Percentiles rank a stretch among this genome's conserved stretches.
phyloP scores from a whole-genome alignment of 2,113 vertebrate genomes.

The Oostethus manadensis region DNA sequence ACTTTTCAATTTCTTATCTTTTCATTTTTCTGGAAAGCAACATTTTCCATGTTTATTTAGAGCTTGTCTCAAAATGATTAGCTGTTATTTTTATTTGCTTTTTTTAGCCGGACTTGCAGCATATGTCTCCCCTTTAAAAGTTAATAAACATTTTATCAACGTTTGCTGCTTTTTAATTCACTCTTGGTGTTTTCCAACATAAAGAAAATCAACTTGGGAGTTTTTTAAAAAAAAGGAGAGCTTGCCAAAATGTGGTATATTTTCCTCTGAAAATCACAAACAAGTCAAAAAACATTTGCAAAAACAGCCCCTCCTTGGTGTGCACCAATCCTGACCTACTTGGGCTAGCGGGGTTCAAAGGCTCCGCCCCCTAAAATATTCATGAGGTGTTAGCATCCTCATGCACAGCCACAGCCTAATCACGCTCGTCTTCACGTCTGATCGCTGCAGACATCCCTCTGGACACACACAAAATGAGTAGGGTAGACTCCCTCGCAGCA shows the following conservation, averaged over 20 bases:
- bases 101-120: slow-evolving; percentile 10
- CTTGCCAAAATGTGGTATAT: slow-evolving; percentile 40
- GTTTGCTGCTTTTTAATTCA: slow-evolving; percentile 34
- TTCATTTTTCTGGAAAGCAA: too few species aligned
- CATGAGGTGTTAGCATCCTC: slow-evolving; percentile 52
- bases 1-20: too few species aligned
- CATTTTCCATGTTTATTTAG: too few species aligned
- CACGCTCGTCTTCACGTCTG: slow-evolving; percentile 36
- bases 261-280: slow-evolving; percentile 57
- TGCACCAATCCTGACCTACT: slow-evolving; percentile 64
- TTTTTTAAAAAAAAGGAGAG: slow-evolving; percentile 12
- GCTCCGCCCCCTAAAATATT: slow-evolving; percentile 65
- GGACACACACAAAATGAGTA: slow-evolving; percentile 9
- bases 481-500: slow-evolving; percentile 4
- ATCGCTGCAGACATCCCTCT: slow-evolving; percentile 59
- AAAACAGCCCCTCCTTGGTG: slow-evolving; percentile 49
- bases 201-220: slow-evolving; percentile 36
- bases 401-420: slow-evolving; percentile 47
- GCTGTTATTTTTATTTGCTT: not conserved
- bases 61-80: not conserved
- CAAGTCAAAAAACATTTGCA: slow-evolving; percentile 45
- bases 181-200: slow-evolving; percentile 49
- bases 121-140: slow-evolving; percentile 29
- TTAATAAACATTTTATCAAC: slow-evolving; percentile 47
- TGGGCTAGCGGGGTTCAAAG: slow-evolving; percentile 62